These are phyloP conservation scores for Danaus plexippus DNA, from an alignment of 1,140 invertebrate species.

Conservation along the genomic window DNA sequence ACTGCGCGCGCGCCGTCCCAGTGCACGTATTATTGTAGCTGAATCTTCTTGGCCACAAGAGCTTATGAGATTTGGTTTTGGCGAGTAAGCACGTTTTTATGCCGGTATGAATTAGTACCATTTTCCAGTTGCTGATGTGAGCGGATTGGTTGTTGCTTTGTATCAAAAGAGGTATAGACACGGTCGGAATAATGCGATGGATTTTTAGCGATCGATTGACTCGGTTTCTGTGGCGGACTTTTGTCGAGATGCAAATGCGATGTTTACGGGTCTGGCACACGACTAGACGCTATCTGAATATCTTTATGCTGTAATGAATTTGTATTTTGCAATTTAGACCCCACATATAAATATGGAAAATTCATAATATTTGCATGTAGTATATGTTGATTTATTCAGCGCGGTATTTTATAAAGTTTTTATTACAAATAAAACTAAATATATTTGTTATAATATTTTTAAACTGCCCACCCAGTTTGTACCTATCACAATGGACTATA, in stretches of 20 bases:
- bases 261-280: constrained; percentile 50
- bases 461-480: constrained; percentile 26
- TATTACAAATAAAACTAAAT: constrained; percentile 1
- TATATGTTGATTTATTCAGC: background rate
- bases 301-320: constrained; percentile 20
- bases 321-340: constrained; percentile 14
- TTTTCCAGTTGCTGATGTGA: constrained; percentile 25
- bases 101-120: constrained; percentile 28
- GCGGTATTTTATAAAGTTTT: background rate
- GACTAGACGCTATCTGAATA: constrained; percentile 39
- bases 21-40: constrained; percentile 66
- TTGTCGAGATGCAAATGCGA: constrained; percentile 57
- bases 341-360: background rate
- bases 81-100: constrained; percentile 28
- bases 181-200: constrained; percentile 53
- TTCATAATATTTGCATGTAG: constrained; percentile 1
- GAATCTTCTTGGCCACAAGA: constrained; percentile 41
- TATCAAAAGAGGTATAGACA: constrained; percentile 40
- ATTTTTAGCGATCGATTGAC: constrained; percentile 66
- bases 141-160: constrained; percentile 31
- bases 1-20: constrained; percentile 66
- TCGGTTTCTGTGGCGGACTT: constrained; percentile 55
- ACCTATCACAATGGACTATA: constrained; percentile 44
- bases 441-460: constrained; percentile 13
- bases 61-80: constrained; percentile 37